Conservation (phyloP, 92 coral and sea anemone genomes). For the Muricea muricata region DNA sequence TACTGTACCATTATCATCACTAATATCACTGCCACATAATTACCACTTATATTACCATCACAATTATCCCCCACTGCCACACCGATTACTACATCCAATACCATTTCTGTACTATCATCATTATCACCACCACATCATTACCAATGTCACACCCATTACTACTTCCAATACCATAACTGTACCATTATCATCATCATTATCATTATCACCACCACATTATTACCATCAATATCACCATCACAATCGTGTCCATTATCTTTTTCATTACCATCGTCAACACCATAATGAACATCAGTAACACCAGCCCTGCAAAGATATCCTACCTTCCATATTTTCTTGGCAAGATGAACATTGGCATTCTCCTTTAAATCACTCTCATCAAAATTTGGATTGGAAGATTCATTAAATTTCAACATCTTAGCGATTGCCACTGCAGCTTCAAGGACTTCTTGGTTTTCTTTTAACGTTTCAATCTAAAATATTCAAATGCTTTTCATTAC, state of each 20-base stretch:
- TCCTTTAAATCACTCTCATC: constrained; percentile 70
- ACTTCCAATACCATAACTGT: no score
- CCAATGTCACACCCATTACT: constrained; percentile 54
- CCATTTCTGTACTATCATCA: constrained; percentile 27
- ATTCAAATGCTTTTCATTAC: neutral
- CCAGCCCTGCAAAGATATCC: neutral
- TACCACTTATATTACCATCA: no score
- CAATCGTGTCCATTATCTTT: neutral
- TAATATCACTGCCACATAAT: neutral
- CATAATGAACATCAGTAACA: neutral
- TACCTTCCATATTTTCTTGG: constrained; percentile 53
- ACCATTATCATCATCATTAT: neutral
- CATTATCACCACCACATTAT: neutral
- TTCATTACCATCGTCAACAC: neutral
- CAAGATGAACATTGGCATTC: constrained; percentile 46
- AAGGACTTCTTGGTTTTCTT: constrained; percentile 33
- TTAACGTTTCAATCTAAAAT: neutral
- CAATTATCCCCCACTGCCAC: constrained; percentile 15
- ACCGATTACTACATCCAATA: neutral
- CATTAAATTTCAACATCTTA: constrained; percentile 76
- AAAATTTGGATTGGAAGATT: constrained; percentile 73
- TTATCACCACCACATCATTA: constrained; percentile 43
- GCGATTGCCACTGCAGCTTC: constrained; percentile 62
- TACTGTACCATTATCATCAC: neutral
- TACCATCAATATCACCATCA: neutral